These are phyloP conservation scores for Ecdyonurus torrentis DNA, from an alignment of 2,888 invertebrate genomes.

Conservation along the genomic window DNA sequence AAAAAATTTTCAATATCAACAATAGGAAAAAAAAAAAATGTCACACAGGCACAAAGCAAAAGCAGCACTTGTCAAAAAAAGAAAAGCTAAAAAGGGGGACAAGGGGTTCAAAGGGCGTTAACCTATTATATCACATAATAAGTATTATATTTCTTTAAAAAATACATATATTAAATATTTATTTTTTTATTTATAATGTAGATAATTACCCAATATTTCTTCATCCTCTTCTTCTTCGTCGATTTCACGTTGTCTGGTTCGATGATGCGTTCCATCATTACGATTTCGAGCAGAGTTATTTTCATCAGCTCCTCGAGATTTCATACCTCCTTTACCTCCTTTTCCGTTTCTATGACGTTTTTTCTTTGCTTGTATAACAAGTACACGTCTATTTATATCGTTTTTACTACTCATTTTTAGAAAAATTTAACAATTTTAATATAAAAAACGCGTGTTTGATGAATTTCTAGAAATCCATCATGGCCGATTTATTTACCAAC, in stretches of 20 bases:
- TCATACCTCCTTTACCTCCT: conserved; percentile 30
- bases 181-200: no score
- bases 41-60: no score
- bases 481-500: background rate
- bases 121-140: no score
- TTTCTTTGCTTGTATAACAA: conserved; percentile 84
- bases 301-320: conserved; percentile 19
- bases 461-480: conserved; percentile 2
- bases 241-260: background rate
- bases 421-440: background rate
- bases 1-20: no score
- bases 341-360: conserved; percentile 45
- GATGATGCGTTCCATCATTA: background rate
- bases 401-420: conserved; percentile 64
- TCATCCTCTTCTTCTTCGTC: background rate
- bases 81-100: no score
- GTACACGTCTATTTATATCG: conserved; percentile 80
- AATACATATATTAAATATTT: no score
- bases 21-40: no score
- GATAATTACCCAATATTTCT: background rate
- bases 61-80: no score
- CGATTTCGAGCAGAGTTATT: background rate
- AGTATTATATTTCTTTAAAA: no score
- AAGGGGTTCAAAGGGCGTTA: background rate
- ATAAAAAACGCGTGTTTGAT: background rate